Evolutionary conservation across 2,113 vertebrate species (phyloP), one percentile per base, ranked within the genome.

Genomic region (Sakesphorus luctuosus): DNA sequence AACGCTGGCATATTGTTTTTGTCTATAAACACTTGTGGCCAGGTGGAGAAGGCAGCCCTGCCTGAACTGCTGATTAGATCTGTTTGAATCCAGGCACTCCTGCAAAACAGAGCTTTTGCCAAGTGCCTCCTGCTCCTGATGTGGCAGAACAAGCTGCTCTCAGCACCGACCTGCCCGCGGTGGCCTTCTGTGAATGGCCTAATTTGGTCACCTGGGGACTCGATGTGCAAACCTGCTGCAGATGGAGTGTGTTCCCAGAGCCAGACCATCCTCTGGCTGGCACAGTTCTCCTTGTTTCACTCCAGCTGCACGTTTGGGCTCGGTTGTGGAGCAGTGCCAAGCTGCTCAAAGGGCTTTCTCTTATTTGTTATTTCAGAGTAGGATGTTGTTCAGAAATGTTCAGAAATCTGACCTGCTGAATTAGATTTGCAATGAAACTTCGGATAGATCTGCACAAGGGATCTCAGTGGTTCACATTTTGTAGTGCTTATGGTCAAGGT

Each of bases 201-300:
- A 38, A 4, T 7, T 33, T 49, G 46, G 24, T 16, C 9, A 3
- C 10, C n/a, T 52, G 35, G 33, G 58, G 58, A 47, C 56, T 26
- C 31, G 58, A 6, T 3, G 33, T 7, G 19, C 74, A 67, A 56
- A 25, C 40, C 29, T 63, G 62, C 46, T 36, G 50, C 56, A 58
- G 36, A 2, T 3, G 50, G 12, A 16, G 18, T 2, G 25, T 1
- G 1, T 28, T 26, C 13, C 1, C 4, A 36, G 15, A 65, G 21
- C 18, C n/a, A 7, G 18, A 9, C 28, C 43, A 13, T 29, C 53
- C 69, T 35, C 31, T 15, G 49, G 10, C 73, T 77, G 38, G n/a
- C 35, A 5, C 38, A 21, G 28, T 18, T 8, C 11, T 8, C 20
- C 65, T 5, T 0, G 0, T 72, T 50, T 33, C 8, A 21, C 47